These are phyloP conservation scores for Percina caprodes DNA, from an alignment of 2,113 vertebrate genomes.

Conservation along the genomic window DNA sequence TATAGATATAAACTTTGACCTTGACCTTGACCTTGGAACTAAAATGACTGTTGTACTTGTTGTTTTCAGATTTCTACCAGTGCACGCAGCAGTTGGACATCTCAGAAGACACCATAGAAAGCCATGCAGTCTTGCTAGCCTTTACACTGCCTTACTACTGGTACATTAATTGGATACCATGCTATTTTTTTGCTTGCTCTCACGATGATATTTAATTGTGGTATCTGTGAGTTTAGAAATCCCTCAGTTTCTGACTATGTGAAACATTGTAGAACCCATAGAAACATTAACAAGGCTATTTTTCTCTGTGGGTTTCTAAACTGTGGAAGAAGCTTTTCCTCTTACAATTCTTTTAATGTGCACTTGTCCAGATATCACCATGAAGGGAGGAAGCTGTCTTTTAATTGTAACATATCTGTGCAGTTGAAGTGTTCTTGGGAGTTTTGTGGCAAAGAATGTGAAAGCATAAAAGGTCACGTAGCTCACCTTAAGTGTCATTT, in stretches of 20 bases:
- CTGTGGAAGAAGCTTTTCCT: background rate
- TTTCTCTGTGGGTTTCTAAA: background rate
- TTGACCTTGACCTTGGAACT: no score
- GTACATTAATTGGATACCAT: no score
- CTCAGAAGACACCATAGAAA: no score
- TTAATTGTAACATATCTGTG: background rate
- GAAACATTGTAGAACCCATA: background rate
- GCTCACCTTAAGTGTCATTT: background rate
- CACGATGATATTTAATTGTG: background rate
- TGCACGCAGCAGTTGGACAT: no score
- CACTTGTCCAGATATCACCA: background rate
- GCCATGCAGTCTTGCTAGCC: no score
- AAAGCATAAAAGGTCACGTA: background rate
- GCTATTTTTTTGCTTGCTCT: background rate
- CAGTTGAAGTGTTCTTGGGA: background rate
- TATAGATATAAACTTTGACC: no score
- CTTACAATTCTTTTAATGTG: conserved; percentile 1
- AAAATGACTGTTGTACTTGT: no score
- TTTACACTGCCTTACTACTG: no score
- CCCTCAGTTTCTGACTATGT: background rate
- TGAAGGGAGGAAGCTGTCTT: background rate
- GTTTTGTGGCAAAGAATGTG: background rate
- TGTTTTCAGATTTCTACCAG: no score
- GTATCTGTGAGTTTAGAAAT: background rate
- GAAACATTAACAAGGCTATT: background rate